Evolutionary conservation across 92 coral and sea anemone species (phyloP).

Genomic region (Actinostola sp.): DNA sequence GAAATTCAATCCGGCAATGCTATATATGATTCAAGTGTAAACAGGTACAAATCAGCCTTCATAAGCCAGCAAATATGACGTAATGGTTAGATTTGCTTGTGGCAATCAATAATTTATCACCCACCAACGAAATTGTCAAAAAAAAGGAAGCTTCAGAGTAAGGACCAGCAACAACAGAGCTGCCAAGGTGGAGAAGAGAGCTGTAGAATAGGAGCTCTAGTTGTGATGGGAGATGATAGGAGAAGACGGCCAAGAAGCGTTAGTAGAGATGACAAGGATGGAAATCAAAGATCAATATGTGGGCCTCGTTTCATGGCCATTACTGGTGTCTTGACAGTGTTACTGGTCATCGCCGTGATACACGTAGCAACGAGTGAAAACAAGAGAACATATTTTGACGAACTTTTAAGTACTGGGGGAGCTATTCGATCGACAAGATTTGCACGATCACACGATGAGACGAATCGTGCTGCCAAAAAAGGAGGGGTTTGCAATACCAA

Average conservation of each 20-base stretch:
- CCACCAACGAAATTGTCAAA: slow-evolving; percentile 9
- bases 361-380: slow-evolving; percentile 96
- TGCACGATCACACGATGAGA: slow-evolving; percentile 35
- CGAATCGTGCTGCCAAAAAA: slow-evolving; percentile 15
- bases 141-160: background rate
- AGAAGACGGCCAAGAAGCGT: slow-evolving; percentile 37
- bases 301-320: slow-evolving; percentile 86
- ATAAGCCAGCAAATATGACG: slow-evolving; percentile 14
- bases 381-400: slow-evolving; percentile 91
- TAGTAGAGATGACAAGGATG: slow-evolving; percentile 5
- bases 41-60: slow-evolving; percentile 7
- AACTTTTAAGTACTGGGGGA: slow-evolving; percentile 96
- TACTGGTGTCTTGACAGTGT: slow-evolving; percentile 85
- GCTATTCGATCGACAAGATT: slow-evolving; percentile 88
- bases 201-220: background rate
- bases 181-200: background rate
- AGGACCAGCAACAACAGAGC: background rate
- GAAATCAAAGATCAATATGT: slow-evolving; percentile 44
- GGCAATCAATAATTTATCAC: slow-evolving; percentile 22
- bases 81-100: slow-evolving; percentile 27
- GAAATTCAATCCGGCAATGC: background rate
- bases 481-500: slow-evolving; percentile 67
- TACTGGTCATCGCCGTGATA: slow-evolving; percentile 90
- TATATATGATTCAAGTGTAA: slow-evolving; percentile 17
- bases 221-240: slow-evolving; percentile 59